Conservation (phyloP, 2,888 invertebrate genomes). For the Heliconius erato region DNA sequence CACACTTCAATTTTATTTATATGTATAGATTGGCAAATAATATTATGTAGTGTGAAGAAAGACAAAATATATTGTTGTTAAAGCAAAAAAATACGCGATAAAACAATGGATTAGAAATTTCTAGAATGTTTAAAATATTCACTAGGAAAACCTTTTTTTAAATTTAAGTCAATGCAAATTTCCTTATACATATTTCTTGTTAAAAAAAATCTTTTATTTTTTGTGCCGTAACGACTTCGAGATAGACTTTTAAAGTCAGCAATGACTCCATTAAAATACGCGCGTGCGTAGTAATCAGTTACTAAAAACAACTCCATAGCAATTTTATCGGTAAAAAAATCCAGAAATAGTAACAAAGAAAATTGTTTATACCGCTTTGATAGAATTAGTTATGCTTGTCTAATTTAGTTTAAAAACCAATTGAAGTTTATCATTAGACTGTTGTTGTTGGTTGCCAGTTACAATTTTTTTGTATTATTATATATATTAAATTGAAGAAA, state of each 20-base stretch:
- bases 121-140: no score
- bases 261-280: background rate
- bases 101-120: no score
- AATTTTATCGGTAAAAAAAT: background rate
- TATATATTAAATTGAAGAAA: background rate
- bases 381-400: background rate
- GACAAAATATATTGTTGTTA: no score
- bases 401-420: background rate
- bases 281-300: slow-evolving; percentile 22
- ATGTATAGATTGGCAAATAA: slow-evolving; percentile 30
- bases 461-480: background rate
- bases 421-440: background rate
- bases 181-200: background rate
- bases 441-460: background rate
- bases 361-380: background rate
- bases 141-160: no score
- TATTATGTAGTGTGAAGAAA: slow-evolving; percentile 38
- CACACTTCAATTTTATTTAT: no score
- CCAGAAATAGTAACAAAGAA: background rate
- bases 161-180: background rate
- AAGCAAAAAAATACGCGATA: no score
- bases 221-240: background rate
- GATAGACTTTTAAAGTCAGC: background rate
- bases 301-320: slow-evolving; percentile 9
- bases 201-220: background rate